Percentiles rank a stretch among this genome's conserved stretches.
phyloP scores from a whole-genome alignment of 2,113 vertebrate species.

The Colossoma macropomum region DNA sequence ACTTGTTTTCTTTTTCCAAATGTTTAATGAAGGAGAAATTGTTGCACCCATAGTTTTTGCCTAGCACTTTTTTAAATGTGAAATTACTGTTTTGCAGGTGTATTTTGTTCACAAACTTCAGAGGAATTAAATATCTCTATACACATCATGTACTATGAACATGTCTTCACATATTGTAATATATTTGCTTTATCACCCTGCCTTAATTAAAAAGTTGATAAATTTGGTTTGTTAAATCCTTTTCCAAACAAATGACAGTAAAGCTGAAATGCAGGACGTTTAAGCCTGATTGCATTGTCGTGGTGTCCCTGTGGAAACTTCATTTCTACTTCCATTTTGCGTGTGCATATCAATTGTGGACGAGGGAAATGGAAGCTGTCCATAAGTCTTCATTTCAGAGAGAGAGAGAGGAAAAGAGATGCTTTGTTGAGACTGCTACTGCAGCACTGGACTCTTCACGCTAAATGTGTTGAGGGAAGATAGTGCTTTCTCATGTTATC shows the following conservation, averaged over 20 bases:
- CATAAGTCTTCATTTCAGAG: conserved; percentile 41
- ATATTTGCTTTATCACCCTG: neutral
- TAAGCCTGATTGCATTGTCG: neutral
- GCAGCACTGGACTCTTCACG: conserved; percentile 49
- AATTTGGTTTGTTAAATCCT: neutral
- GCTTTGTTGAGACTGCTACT: conserved; percentile 62
- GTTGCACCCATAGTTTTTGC: no score
- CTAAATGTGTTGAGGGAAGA: conserved; percentile 72
- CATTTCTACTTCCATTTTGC: conserved; percentile 1
- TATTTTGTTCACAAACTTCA: neutral
- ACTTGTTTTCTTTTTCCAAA: no score
- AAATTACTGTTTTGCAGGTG: no score
- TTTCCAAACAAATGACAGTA: neutral
- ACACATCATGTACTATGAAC: neutral
- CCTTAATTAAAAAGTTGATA: neutral
- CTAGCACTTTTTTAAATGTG: no score
- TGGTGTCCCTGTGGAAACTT: neutral
- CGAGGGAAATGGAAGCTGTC: conserved; percentile 33
- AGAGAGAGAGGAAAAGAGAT: conserved; percentile 19
- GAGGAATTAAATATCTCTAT: neutral
- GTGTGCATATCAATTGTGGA: conserved; percentile 18
- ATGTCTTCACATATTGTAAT: neutral
- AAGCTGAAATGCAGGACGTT: neutral
- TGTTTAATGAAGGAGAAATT: no score
- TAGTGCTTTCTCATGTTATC: conserved; percentile 80